These are phyloP conservation scores for Hermetia illucens DNA, from an alignment of 1,140 invertebrate genomes.

Conservation along the genomic window DNA sequence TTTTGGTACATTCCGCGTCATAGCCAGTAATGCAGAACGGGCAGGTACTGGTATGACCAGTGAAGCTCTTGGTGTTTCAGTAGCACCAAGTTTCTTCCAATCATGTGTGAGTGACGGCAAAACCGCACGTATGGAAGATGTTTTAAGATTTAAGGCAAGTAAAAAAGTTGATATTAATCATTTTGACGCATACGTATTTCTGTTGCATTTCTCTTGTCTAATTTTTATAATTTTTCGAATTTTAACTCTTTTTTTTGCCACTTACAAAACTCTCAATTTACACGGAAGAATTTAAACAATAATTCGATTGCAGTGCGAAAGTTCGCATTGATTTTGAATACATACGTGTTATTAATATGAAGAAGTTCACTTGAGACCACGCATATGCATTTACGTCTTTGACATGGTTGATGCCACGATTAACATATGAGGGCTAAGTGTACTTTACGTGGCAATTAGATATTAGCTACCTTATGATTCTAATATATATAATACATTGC, in stretches of 20 bases:
- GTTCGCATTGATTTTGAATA: not conserved
- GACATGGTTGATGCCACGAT: too few relatives aligned
- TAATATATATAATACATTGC: too few relatives aligned
- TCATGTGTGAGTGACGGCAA: conserved; percentile 87
- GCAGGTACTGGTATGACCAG: conserved; percentile 88
- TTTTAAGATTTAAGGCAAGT: conserved; percentile 78
- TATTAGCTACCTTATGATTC: too few relatives aligned
- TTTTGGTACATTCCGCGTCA: conserved; percentile 94
- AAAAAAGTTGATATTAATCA: too few relatives aligned
- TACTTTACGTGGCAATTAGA: too few relatives aligned
- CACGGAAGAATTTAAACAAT: not conserved
- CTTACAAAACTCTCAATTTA: too few relatives aligned
- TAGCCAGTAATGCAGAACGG: conserved; percentile 83
- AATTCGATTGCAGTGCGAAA: not conserved
- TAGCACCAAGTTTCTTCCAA: conserved; percentile 97
- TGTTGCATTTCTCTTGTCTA: not conserved
- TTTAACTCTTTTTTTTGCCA: not conserved
- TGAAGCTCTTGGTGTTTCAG: conserved; percentile 86
- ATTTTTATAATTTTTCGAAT: not conserved
- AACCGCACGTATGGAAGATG: conserved; percentile 89
- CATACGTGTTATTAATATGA: too few relatives aligned
- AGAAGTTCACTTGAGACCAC: too few relatives aligned
- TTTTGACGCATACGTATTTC: conserved; percentile 7
- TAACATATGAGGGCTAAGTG: too few relatives aligned
- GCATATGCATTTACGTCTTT: too few relatives aligned